Percentiles rank a stretch among this genome's conserved stretches.
phyloP scores from a whole-genome alignment of 2,113 vertebrate species.

The Istiophorus platypterus region DNA sequence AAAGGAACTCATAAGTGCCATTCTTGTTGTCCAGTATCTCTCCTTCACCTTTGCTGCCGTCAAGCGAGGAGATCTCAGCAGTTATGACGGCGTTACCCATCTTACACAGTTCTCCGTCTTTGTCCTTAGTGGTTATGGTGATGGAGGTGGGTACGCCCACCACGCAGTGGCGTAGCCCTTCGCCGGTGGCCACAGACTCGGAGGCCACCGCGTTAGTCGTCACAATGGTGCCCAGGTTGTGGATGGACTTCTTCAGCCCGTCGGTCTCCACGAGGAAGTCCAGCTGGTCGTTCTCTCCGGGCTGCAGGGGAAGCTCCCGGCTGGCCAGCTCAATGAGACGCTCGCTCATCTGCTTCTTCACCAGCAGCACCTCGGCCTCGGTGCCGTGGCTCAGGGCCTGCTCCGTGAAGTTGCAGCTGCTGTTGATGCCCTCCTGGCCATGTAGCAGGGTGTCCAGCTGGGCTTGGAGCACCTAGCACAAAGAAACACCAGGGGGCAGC shows the following conservation, averaged over 20 bases:
- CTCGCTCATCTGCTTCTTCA: slow-evolving; percentile 98
- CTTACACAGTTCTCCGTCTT: slow-evolving; percentile 94
- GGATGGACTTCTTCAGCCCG: slow-evolving; percentile 96
- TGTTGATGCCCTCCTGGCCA: slow-evolving; percentile 94
- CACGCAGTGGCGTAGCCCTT: slow-evolving; percentile 92
- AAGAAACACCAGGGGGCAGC: slow-evolving; percentile 50
- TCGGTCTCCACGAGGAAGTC: slow-evolving; percentile 95
- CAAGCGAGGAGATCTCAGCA: slow-evolving; percentile 90
- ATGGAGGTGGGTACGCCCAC: slow-evolving; percentile 92
- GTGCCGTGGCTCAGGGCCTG: slow-evolving; percentile 94
- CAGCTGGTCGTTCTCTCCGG: slow-evolving; percentile 94
- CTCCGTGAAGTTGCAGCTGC: slow-evolving; percentile 94
- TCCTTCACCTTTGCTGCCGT: slow-evolving; percentile 89
- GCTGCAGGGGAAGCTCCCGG: slow-evolving; percentile 90
- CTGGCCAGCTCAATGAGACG: slow-evolving; percentile 90
- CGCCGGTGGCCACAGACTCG: slow-evolving; percentile 94
- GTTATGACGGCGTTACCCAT: slow-evolving; percentile 93
- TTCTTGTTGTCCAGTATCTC: slow-evolving; percentile 98
- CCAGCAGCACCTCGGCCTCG: slow-evolving; percentile 95
- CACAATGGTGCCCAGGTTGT: slow-evolving; percentile 94
- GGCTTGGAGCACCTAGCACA: slow-evolving; percentile 91
- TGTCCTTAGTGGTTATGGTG: slow-evolving; percentile 96
- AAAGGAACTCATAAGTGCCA: slow-evolving; percentile 95
- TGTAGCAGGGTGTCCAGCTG: slow-evolving; percentile 93
- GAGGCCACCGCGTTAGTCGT: slow-evolving; percentile 95